phyloP scores from a whole-genome alignment of 2,888 invertebrate genomes.

The Corythucha ciliata region DNA sequence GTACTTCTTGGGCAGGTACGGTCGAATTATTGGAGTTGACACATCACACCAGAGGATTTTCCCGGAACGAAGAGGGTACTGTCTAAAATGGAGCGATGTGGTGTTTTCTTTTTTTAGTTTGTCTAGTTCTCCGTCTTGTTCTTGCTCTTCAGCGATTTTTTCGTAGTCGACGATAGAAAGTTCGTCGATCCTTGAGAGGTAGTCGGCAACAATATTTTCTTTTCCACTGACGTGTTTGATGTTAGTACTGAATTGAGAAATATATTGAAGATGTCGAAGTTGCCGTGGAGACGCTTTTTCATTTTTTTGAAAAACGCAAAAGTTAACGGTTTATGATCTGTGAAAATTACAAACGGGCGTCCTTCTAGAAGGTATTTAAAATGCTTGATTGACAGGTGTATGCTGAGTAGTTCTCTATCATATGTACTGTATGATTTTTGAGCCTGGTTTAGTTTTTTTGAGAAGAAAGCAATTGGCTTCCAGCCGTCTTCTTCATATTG shows the following conservation, averaged over 20 bases:
- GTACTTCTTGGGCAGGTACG: constrained; percentile 7
- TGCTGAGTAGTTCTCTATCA: constrained; percentile 37
- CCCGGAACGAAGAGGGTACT: background rate
- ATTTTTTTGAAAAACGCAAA: constrained; percentile 26
- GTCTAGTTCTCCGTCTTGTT: background rate
- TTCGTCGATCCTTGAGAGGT: constrained; percentile 10
- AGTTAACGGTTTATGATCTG: constrained; percentile 27
- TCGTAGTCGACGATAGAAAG: background rate
- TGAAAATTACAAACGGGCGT: constrained; percentile 21
- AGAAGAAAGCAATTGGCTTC: constrained; percentile 13
- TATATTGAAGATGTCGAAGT: constrained; percentile 35
- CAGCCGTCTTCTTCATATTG: background rate
- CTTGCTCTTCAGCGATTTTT: constrained; percentile 9
- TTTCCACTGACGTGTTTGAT: constrained; percentile 31
- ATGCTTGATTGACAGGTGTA: constrained; percentile 28
- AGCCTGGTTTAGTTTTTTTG: constrained; percentile 5
- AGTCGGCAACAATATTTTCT: constrained; percentile 18
- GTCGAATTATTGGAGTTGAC: constrained; percentile 5
- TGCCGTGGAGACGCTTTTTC: constrained; percentile 26
- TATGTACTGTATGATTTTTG: constrained; percentile 40
- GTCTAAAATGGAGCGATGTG: background rate
- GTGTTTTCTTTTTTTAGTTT: background rate
- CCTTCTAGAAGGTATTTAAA: constrained; percentile 31
- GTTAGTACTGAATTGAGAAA: constrained; percentile 40
- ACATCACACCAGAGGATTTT: constrained; percentile 9